Percentiles rank a stretch among this genome's conserved stretches.
Evolutionary conservation across 2,888 invertebrate species (phyloP).

Genomic region (Melanostoma scalare): DNA sequence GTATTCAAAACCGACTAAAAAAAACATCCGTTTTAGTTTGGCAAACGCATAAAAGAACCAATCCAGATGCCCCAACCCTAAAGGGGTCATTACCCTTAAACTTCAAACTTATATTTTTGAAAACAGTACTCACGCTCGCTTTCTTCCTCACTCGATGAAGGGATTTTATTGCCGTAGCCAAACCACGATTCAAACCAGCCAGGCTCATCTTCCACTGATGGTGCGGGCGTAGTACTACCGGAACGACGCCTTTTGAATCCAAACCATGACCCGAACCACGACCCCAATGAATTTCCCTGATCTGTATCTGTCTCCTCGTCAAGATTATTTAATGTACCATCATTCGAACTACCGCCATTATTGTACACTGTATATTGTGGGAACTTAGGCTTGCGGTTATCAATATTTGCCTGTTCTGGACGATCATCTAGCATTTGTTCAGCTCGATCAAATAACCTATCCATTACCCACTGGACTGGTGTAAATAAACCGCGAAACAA

Average conservation of each 20-base stretch:
- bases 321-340: slow-evolving; percentile 40
- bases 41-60: neutral
- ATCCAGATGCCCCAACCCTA: too few relatives aligned
- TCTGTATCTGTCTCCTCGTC: slow-evolving; percentile 72
- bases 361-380: slow-evolving; percentile 79
- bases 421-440: slow-evolving; percentile 60
- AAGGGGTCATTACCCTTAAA: too few relatives aligned
- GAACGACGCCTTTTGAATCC: slow-evolving; percentile 76
- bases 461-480: slow-evolving; percentile 79
- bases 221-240: slow-evolving; percentile 75
- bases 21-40: too few relatives aligned
- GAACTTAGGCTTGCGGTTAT: slow-evolving; percentile 74
- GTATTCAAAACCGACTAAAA: too few relatives aligned
- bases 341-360: slow-evolving; percentile 74
- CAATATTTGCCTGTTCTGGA: slow-evolving; percentile 51
- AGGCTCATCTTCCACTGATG: slow-evolving; percentile 72
- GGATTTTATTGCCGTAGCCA: slow-evolving; percentile 76
- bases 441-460: slow-evolving; percentile 76
- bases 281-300: slow-evolving; percentile 73
- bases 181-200: slow-evolving; percentile 81
- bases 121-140: slow-evolving; percentile 74
- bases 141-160: slow-evolving; percentile 74
- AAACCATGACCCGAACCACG: slow-evolving; percentile 80
- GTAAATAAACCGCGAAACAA: slow-evolving; percentile 79
- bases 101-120: slow-evolving; percentile 72